Conservation (phyloP, 2,113 vertebrate species). For the Podarcis cretensis region DNA sequence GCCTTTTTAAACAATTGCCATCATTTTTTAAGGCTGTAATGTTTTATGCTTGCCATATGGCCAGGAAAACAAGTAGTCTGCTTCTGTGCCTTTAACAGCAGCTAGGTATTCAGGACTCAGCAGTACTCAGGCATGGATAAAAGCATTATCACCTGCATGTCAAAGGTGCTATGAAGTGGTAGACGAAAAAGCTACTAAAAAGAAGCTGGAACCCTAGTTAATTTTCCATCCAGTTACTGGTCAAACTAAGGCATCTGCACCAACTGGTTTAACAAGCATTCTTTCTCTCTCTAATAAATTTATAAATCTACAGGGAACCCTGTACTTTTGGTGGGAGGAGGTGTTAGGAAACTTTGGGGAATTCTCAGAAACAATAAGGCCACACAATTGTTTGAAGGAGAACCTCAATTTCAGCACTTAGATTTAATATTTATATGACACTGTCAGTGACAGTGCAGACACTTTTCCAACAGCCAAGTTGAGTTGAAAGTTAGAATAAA, state of each 20-base stretch:
- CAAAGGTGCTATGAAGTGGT: not conserved
- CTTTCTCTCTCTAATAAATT: not conserved
- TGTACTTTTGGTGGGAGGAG: not conserved
- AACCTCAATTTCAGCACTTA: not conserved
- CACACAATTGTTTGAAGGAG: no score
- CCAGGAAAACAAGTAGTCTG: not conserved
- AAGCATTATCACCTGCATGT: not conserved
- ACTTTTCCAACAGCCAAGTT: no score
- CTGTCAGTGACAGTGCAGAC: no score
- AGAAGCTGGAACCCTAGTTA: not conserved
- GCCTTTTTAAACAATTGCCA: no score
- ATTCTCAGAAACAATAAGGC: not conserved
- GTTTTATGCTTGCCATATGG: not conserved
- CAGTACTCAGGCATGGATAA: not conserved
- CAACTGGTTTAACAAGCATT: not conserved
- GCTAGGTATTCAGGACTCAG: not conserved
- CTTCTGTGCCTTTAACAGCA: not conserved
- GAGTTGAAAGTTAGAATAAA: no score
- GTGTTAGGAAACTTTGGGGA: no score
- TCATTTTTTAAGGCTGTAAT: not conserved
- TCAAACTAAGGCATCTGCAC: not conserved
- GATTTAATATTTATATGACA: no score
- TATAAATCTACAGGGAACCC: no score
- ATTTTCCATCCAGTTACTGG: not conserved
- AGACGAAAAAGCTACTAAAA: not conserved